Base-by-base conservation (phyloP, 2,797 vertebrate genomes). In the Artibeus jamaicensis region DNA sequence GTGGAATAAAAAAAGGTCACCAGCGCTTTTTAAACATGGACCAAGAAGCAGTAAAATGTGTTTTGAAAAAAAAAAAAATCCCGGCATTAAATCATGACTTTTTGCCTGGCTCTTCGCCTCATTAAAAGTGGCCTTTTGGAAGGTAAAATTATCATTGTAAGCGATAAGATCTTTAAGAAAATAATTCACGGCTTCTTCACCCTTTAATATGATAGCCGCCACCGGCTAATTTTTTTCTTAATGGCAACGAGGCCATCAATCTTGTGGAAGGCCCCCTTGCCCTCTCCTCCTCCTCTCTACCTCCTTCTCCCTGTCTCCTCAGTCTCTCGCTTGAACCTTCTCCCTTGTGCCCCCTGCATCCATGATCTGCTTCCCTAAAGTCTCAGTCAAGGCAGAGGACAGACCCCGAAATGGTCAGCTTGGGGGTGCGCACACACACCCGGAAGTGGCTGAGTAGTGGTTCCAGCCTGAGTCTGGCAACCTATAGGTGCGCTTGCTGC, bases 101-200 rank as follows among this genome's bases (percentile, higher is more conserved):
- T 98, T 98, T 99, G 99, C 98, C 98, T 98, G 98, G 98, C 98
- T 99, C 97, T 96, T 97, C 97, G 98, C 98, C 98, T 99, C 98
- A 99, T 99, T 98, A 99, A 99, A 99, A 99, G 98, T 99, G 98
- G 99, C 99, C 99, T 99, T 99, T 99, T 99, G 98, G 98, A 99
- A 99, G 98, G 98, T 99, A 99, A 99, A 99, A 99, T 99, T 99
- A 99, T 99, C 98, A 99, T 99, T 99, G 98, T 98, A 98, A 99
- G 98, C 98, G 98, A 99, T 99, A 99, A 99, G 99, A 99, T 99
- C 98, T 99, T 99, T 98, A 99, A 99, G 98, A 99, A 99, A 99
- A 99, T 99, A 99, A 99, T 99, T 99, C 99, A 99, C 98, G 98
- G 99, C 99, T 99, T 99, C 98, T 98, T 99, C 99, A 99, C 98